Evolutionary conservation across 37 sponge, comb jelly and placozoan species (phyloP).

Genomic region (Axinella damicornis): DNA sequence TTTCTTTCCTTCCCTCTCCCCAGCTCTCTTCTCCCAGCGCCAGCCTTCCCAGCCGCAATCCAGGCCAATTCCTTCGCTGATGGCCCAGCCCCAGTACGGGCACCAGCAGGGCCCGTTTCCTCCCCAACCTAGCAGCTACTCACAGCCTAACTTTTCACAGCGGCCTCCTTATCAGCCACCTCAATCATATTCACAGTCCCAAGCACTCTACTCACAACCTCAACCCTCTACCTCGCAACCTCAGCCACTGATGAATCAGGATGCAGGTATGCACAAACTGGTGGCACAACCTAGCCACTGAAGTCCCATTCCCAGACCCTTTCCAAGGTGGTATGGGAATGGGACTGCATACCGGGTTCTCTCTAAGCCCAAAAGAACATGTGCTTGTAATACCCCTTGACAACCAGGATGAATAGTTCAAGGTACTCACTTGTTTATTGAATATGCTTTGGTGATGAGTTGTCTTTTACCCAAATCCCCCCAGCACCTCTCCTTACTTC

Average conservation of each 20-base stretch:
- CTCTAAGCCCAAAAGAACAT: too few species aligned
- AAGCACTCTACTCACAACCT: not conserved
- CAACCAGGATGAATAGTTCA: too few species aligned
- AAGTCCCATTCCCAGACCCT: too few species aligned
- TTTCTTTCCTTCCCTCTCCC: not conserved
- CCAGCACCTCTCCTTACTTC: not conserved
- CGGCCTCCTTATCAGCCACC: too few species aligned
- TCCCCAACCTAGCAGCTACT: too few species aligned
- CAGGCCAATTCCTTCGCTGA: constrained; percentile 20
- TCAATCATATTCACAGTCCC: not conserved
- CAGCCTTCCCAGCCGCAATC: not conserved
- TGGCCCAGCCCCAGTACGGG: constrained; percentile 21
- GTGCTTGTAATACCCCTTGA: too few species aligned
- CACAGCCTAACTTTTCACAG: constrained; percentile 1
- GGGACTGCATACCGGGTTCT: too few species aligned
- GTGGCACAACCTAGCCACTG: too few species aligned
- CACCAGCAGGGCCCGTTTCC: too few species aligned
- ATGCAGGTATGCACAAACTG: not conserved
- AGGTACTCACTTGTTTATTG: too few species aligned
- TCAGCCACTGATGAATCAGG: constrained; percentile 6
- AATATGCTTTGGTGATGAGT: too few species aligned
- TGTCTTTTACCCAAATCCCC: not conserved
- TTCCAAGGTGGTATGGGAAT: too few species aligned
- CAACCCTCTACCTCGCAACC: not conserved
- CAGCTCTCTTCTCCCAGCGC: not conserved